These are phyloP conservation scores for Eulithis testata DNA, from an alignment of 2,888 invertebrate species.

Conservation along the genomic window DNA sequence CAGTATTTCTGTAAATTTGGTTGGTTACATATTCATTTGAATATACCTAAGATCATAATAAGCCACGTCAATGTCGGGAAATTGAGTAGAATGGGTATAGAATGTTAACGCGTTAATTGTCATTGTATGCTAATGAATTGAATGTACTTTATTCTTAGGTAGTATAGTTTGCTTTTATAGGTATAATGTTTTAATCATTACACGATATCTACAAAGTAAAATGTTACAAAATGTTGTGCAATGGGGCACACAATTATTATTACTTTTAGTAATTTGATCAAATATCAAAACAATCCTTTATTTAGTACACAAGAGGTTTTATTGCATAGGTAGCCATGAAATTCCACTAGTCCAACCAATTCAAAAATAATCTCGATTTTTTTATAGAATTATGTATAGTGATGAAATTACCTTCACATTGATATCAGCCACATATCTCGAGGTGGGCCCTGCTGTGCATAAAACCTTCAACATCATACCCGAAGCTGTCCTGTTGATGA, in stretches of 20 bases:
- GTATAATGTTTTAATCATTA: conserved; percentile 1
- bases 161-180: background rate
- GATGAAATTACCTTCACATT: conserved; percentile 89
- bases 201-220: background rate
- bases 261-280: too few species aligned
- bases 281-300: too few species aligned
- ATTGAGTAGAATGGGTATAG: background rate
- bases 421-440: conserved; percentile 93
- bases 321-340: too few species aligned
- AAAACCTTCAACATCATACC: conserved; percentile 92
- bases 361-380: too few species aligned
- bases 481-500: conserved; percentile 89
- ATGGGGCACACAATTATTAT: conserved; percentile 5
- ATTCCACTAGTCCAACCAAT: too few species aligned
- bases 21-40: conserved; percentile 1
- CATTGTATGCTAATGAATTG: conserved; percentile 16
- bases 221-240: conserved; percentile 37
- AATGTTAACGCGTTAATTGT: conserved; percentile 10
- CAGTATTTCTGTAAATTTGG: background rate
- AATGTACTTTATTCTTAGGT: background rate
- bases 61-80: background rate
- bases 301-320: too few species aligned
- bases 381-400: too few species aligned
- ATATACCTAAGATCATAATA: conserved; percentile 7
- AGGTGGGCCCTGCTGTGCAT: conserved; percentile 91